A percentile compares a stretch with the other conserved stretches of the same genome.
phyloP scores from a whole-genome alignment of 2,888 invertebrate genomes.

The Selenia dentaria region DNA sequence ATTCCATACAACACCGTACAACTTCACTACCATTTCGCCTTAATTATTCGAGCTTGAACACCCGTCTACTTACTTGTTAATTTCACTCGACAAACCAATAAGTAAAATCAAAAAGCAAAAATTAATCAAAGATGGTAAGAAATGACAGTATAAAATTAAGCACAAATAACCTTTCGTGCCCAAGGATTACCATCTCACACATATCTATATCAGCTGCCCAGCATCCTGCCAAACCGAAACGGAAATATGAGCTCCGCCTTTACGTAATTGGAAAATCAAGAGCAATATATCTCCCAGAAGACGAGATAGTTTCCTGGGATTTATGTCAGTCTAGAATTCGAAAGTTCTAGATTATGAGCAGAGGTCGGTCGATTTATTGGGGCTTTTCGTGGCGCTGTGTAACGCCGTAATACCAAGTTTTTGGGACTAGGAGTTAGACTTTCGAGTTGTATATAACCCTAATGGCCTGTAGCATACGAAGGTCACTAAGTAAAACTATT shows the following conservation, averaged over 20 bases:
- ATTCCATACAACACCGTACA: too few relatives aligned
- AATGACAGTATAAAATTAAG: too few relatives aligned
- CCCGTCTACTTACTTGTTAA: too few relatives aligned
- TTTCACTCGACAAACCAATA: too few relatives aligned
- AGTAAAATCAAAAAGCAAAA: too few relatives aligned
- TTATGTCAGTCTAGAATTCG: conserved; percentile 48
- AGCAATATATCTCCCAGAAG: conserved; percentile 61
- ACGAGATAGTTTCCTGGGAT: conserved; percentile 42
- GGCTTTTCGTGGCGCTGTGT: conserved; percentile 13
- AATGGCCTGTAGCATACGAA: too few relatives aligned
- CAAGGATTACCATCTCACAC: background rate
- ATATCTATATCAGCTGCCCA: conserved; percentile 3
- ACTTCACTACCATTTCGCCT: too few relatives aligned
- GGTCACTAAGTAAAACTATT: too few relatives aligned
- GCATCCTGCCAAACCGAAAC: conserved; percentile 44
- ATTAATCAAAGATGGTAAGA: too few relatives aligned
- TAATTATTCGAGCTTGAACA: too few relatives aligned
- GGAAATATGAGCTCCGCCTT: conserved; percentile 69
- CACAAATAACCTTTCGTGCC: too few relatives aligned
- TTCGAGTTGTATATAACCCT: too few relatives aligned
- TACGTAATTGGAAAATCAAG: conserved; percentile 75
- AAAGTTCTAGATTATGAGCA: conserved; percentile 40
- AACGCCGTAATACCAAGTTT: conserved; percentile 2
- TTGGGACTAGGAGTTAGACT: background rate
- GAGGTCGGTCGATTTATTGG: conserved; percentile 31